These are phyloP conservation scores for Chymomyza costata DNA, from an alignment of 1,140 invertebrate genomes.

Conservation along the genomic window DNA sequence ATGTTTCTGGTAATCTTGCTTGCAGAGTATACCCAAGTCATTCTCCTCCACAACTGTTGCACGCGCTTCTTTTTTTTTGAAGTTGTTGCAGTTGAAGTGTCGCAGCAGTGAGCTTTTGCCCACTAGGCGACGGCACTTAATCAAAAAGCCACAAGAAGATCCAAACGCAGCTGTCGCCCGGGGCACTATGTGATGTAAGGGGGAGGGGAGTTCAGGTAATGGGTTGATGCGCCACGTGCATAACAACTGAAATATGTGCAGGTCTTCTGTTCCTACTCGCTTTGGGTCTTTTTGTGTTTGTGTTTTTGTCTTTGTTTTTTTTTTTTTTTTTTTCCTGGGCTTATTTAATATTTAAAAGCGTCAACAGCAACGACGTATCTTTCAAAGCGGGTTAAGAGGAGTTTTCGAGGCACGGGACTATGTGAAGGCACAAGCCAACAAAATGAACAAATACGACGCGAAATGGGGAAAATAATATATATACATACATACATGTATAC, in stretches of 20 bases:
- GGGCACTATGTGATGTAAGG: conserved; percentile 1
- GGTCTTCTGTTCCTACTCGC: conserved; percentile 2
- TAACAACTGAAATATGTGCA: conserved; percentile 34
- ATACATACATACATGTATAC: no score
- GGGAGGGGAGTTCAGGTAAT: neutral
- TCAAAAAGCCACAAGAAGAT: conserved; percentile 24
- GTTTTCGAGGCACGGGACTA: no score
- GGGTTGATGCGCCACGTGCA: conserved; percentile 37
- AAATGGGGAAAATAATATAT: no score
- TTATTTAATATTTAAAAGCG: conserved; percentile 64
- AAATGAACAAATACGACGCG: conserved; percentile 39
- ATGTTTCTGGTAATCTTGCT: no score
- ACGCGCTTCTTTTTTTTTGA: neutral
- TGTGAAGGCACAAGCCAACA: neutral
- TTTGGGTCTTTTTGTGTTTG: conserved; percentile 4
- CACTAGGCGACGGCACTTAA: conserved; percentile 17
- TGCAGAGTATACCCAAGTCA: no score
- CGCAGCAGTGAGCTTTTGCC: conserved; percentile 21
- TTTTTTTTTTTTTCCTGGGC: conserved; percentile 13
- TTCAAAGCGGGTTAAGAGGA: neutral
- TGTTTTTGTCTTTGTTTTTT: conserved; percentile 16
- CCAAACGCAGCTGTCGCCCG: conserved; percentile 1
- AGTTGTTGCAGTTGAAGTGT: conserved; percentile 3
- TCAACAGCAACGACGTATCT: conserved; percentile 28
- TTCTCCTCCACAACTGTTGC: no score